Percentiles rank a stretch among this genome's conserved stretches.
phyloP scores from a whole-genome alignment of 2,888 invertebrate genomes.

The Heliconius aoede region DNA sequence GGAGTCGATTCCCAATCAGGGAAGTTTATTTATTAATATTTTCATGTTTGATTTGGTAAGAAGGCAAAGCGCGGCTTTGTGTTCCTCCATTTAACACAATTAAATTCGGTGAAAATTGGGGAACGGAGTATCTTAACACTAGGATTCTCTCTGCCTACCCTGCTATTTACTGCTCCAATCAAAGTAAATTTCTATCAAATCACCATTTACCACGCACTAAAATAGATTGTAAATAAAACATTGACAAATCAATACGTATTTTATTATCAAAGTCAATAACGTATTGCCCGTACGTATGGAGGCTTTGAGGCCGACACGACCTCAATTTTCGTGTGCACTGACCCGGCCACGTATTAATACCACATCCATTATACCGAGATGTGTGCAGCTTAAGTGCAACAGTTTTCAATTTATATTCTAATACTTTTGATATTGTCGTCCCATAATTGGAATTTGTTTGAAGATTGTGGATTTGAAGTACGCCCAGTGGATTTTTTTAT shows the following conservation, averaged over 20 bases:
- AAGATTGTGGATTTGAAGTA: background rate
- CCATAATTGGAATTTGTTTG: background rate
- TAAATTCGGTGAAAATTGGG: no score
- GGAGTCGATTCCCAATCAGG: no score
- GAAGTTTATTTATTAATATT: no score
- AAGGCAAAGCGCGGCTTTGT: no score
- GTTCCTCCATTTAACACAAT: no score
- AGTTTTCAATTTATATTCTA: conserved; percentile 20
- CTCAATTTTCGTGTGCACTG: conserved; percentile 71
- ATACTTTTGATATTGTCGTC: background rate
- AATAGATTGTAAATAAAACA: conserved; percentile 2
- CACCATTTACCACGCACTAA: background rate
- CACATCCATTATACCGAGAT: conserved; percentile 29
- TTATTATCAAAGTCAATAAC: conserved; percentile 32
- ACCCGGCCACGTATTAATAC: conserved; percentile 55
- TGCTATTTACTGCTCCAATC: background rate
- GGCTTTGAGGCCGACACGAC: conserved; percentile 51
- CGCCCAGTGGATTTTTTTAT: no score
- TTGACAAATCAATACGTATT: background rate
- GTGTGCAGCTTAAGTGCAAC: conserved; percentile 15
- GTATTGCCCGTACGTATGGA: conserved; percentile 33
- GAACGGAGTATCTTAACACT: no score
- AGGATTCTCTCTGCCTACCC: no score
- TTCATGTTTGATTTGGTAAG: no score
- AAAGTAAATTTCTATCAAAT: background rate